Evolutionary conservation across 1,140 invertebrate genomes (phyloP), one percentile per base, ranked within the genome.

Genomic region (Heliconius melpomene): DNA sequence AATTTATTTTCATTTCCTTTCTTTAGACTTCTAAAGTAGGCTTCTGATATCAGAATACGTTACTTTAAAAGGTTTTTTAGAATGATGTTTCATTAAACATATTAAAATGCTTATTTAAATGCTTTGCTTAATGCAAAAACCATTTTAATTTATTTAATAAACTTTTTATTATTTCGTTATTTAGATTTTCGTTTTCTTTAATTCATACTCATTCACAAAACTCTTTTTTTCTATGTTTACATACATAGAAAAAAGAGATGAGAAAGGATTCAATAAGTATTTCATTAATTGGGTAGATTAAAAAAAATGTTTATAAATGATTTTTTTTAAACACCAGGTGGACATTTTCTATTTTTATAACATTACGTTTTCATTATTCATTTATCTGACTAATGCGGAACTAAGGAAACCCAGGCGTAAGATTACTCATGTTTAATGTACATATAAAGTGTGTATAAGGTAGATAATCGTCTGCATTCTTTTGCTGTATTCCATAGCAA

Each of bases 311-410:
- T 46, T 46, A 13, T 16, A 46, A 52, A 52, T 52, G 2, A 50
- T 52, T 52, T 52, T 20, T 52, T 52, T 20, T 20, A 52, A 52
- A 52, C 18, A 20, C 16, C 8, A 18, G 50, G 5, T 2, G 50
- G 18, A 52, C 50, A 20, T 52, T 29, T 66, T 66, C 23, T 26
- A 66, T 66, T 66, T 66, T 16, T 66, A 66, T 11, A 66, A 13
- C 8, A 5, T 66, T 66, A 66, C 23, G 23, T 66, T 23, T 54
- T 23, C 20, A 54, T 75, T 75, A 78, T 71, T 78, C 50, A 78
- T 72, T 71, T 78, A 71, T 72, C 71, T 78, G 71, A 72, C 70
- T 72, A 78, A 77, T 50, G 60, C 76, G 76, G 76, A 77, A 36
- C 76, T 77, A 46, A 72, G 54, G 46, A 75, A 77, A 77, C 46